Evolutionary conservation across 2,888 invertebrate species (phyloP), one percentile per base, ranked within the genome.

Genomic region (Orchestes rusci): DNA sequence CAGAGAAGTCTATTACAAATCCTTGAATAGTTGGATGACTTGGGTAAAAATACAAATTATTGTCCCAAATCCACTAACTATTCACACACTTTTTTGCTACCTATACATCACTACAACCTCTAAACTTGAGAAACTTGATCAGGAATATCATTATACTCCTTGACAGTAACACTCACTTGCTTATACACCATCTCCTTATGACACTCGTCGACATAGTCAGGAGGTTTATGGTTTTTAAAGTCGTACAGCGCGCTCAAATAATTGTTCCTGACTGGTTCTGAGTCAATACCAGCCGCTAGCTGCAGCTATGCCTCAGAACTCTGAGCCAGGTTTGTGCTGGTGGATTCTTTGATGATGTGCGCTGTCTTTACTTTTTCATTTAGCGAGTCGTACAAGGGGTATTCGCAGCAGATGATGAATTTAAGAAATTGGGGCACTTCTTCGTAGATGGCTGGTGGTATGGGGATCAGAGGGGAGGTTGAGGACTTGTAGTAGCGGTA

Each of bases 401-500:
- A 90, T 66, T 93, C 93, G 62, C 90, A 92, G 67, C 92, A 92
- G 34, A 90, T 65, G 15, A 88, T 73, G 61, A 80, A 86, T 67
- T 92, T 92, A 36, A 93, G 67, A 52, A 83, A 84, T 59, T 75
- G 74, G 1, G 92, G 92, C 30, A 92, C 84, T 64, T 87, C 86
- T n/a, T 82, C 81, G 68, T 92, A 93, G 33, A 91, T 80, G 2
- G 83, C 76, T 0, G 90, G 87, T 5, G 92, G 92, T 48, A 93
- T 80, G 3, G 90, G 92, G 64, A 93, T 86, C 58, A 93, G 68
- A 1, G 91, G 90, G 46, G 92, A 92, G 34, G 92, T 93, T 2
- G 85, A 84, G 33, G 80, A 74, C 67, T 93, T 93, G 70, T 92
- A 93, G 65, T 82, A 82, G 52, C 86, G 77, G 69, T 93, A 93